Evolutionary conservation across 2,888 invertebrate species (phyloP).

Genomic region (Epinotia bilunana): DNA sequence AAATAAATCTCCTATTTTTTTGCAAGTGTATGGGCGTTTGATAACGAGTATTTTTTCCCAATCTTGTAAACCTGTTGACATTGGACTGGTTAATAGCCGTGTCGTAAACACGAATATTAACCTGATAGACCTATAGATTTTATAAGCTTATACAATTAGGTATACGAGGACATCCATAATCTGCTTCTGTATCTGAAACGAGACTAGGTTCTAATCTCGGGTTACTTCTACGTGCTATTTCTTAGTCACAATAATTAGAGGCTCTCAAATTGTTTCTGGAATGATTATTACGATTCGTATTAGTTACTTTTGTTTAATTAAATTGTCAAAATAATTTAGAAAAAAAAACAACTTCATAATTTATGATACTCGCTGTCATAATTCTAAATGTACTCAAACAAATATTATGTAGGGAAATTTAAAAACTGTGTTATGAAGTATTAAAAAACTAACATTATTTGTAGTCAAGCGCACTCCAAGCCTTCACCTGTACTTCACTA

Average conservation of each 20-base stretch:
- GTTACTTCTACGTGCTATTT: background rate
- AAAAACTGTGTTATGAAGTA: conserved; percentile 15
- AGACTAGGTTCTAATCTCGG: background rate
- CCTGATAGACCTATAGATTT: background rate
- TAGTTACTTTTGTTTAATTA: no score
- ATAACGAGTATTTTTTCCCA: conserved; percentile 14
- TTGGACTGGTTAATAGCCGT: conserved; percentile 4
- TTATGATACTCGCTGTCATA: background rate
- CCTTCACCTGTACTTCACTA: conserved; percentile 28
- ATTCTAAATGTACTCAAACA: conserved; percentile 2
- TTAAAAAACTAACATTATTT: conserved; percentile 30
- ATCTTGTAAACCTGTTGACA: conserved; percentile 14
- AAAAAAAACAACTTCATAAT: no score
- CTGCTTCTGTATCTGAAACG: background rate
- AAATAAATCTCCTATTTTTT: background rate
- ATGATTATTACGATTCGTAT: no score
- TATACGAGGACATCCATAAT: background rate
- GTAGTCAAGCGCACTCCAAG: conserved; percentile 33
- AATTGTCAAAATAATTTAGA: no score
- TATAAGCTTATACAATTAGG: background rate
- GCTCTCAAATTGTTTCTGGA: no score
- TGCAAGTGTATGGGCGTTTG: conserved; percentile 2
- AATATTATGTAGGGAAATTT: conserved; percentile 20
- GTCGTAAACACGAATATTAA: conserved; percentile 1
- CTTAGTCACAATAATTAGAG: background rate